These are phyloP conservation scores for Stegophylla sp. DNA, from an alignment of 2,888 invertebrate species.

Conservation along the genomic window DNA sequence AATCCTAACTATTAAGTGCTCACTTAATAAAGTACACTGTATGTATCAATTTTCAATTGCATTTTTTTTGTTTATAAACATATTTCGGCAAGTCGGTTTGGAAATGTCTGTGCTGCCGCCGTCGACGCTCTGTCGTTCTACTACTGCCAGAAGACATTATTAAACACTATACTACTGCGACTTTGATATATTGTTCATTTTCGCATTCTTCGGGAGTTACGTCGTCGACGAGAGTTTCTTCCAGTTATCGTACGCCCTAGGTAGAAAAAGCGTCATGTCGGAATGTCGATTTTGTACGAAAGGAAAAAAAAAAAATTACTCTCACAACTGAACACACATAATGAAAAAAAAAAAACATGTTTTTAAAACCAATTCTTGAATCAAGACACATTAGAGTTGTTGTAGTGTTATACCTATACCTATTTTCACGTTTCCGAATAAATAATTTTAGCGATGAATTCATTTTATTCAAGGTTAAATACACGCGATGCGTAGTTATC, in stretches of 20 bases:
- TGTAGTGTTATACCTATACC: too few species aligned
- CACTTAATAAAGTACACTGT: not conserved
- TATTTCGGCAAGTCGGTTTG: conserved; percentile 15
- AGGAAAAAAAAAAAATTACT: not conserved
- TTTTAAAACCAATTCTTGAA: too few species aligned
- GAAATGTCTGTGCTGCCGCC: not conserved
- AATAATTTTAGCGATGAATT: too few species aligned
- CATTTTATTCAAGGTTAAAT: too few species aligned
- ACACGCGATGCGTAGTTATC: too few species aligned
- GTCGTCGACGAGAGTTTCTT: not conserved
- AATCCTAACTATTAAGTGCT: not conserved
- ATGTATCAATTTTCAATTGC: not conserved
- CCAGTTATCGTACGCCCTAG: not conserved
- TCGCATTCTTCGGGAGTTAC: not conserved
- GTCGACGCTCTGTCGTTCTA: too few species aligned
- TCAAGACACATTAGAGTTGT: too few species aligned
- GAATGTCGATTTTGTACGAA: not conserved
- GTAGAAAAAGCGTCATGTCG: not conserved
- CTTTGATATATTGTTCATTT: conserved; percentile 27
- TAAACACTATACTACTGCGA: not conserved
- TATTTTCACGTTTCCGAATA: too few species aligned
- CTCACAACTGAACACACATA: not conserved
- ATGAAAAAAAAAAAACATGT: not conserved
- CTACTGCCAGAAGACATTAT: not conserved
- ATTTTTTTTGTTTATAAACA: conserved; percentile 20